These are phyloP conservation scores for Busseola fusca DNA, from an alignment of 2,888 invertebrate species.

Conservation along the genomic window DNA sequence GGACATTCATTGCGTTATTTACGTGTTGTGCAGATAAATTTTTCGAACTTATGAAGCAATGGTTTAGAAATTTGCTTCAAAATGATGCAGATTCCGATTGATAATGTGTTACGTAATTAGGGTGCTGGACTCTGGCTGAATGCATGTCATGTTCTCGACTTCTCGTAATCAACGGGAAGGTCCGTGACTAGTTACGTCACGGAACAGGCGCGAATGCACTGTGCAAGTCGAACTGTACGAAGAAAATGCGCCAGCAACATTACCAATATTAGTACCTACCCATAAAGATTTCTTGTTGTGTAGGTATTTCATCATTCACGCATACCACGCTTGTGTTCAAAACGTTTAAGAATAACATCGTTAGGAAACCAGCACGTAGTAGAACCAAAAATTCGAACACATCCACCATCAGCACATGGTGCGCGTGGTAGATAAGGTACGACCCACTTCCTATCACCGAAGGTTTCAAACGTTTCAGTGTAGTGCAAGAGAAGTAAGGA, in stretches of 20 bases:
- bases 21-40: too few species aligned
- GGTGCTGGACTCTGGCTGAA: conserved; percentile 5
- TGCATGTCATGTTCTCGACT: conserved; percentile 3
- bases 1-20: too few species aligned
- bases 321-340: not conserved
- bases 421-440: too few species aligned
- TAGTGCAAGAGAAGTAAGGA: not conserved
- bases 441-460: not conserved
- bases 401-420: too few species aligned
- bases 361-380: too few species aligned
- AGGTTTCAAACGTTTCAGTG: not conserved
- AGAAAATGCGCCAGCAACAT: conserved; percentile 15
- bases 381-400: not conserved
- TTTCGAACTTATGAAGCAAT: too few species aligned
- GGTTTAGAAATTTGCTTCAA: too few species aligned
- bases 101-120: too few species aligned
- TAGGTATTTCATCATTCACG: not conserved
- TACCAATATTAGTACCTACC: conserved; percentile 24
- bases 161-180: conserved; percentile 27
- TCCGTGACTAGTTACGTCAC: conserved; percentile 33
- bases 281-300: not conserved
- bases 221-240: not conserved
- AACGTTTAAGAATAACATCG: not conserved
- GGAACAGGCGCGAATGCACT: conserved; percentile 32
- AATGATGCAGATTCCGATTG: too few species aligned